Base-by-base conservation (phyloP, 2,113 vertebrate species). In the Ibidorhyncha struthersii region DNA sequence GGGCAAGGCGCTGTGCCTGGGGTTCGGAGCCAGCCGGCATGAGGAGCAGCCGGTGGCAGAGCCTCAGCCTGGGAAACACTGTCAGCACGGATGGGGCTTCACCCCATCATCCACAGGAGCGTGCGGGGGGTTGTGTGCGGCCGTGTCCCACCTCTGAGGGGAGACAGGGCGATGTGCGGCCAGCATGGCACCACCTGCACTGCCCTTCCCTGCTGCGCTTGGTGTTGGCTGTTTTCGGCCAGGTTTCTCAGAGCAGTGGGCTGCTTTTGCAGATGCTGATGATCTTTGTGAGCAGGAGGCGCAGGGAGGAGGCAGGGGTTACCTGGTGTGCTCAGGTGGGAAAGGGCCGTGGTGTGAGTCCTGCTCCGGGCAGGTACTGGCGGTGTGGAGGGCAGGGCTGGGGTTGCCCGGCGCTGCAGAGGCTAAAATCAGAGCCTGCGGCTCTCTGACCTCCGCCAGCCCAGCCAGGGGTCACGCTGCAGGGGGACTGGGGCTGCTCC, bases 61-160 rank as follows among this genome's bases (percentile, higher is more conserved):
- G 30, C 32, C 25, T 50, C 19, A 52, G 40, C 56, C 56, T 0
- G 13, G 41, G 29, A 63, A 38, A 36, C 8, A 1, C n/a, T 5
- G 3, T 52, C 52, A 67, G 40, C 10, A 3, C 20, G 7, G 45
- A 38, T 0, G 4, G 45, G 27, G 27, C 74, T 47, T 34, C 40
- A 62, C 7, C 56, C 65, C 29, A 18, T 17, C 66, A 29, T 7
- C 21, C 47, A 4, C 12, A 26, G 14, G 15, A 40, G 56, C 17
- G 1, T 19, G 23, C 2, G 0, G 50, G 69, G 41, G 15, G 29
- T 14, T 13, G 12, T 4, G 12, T 8, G 6, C 3, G 1, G n/a
- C 67, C 16, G 49, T 6, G 20, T 41, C 59, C 67, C 41, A 20
- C 20, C 77, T 21, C 36, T 4, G 7, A 59, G 14, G 49, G 23